Base-by-base conservation (phyloP, 2,113 vertebrate species). In the Ancistrus triradiatus region DNA sequence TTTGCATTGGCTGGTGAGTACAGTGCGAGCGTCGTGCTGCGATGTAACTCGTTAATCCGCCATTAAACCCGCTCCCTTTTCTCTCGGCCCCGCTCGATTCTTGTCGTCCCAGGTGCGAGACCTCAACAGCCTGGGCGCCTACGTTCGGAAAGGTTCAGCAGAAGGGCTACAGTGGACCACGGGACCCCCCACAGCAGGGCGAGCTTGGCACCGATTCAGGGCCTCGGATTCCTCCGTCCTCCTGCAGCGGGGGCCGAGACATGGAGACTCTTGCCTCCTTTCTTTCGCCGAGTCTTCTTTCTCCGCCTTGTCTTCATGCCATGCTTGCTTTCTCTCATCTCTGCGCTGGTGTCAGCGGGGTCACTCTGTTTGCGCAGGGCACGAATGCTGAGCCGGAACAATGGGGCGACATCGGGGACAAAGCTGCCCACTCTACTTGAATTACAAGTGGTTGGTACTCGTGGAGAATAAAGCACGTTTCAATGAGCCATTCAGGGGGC, bases 1-100 rank as follows among this genome's bases (percentile, higher is more conserved):
- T 84, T 87, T 84, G 85, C 85, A 85, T 76, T 78, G 85, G 81
- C 83, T 83, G 82, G 74, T 86, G 69, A 60, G 66, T 68, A 72
- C 69, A 65, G 69, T 72, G 40, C 59, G 49, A n/a, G 3, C 59
- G 51, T 87, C 84, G 85, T 80, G 86, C 78, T 75, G 85, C 83
- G 87, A 80, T 82, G 77, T 74, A 78, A 85, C 71, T 75, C 80
- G 81, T 86, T 86, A 86, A 83, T 76, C 80, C 57, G 77, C 81
- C 76, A 84, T 88, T 85, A 86, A 82, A 79, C 81, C 76, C 66
- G 38, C 13, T 42, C 3, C 13, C 38, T 42, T 4, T n/a, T 42
- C 38, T n/a, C 38, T 42, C n/a, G 5, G 2, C 38, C 2, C 3
- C 14, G 38, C 66, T 77, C 78, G 67, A 52, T 84, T 25, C 9